Conservation (phyloP, 2,888 invertebrate species). For the Noctuana brunneofusca region DNA sequence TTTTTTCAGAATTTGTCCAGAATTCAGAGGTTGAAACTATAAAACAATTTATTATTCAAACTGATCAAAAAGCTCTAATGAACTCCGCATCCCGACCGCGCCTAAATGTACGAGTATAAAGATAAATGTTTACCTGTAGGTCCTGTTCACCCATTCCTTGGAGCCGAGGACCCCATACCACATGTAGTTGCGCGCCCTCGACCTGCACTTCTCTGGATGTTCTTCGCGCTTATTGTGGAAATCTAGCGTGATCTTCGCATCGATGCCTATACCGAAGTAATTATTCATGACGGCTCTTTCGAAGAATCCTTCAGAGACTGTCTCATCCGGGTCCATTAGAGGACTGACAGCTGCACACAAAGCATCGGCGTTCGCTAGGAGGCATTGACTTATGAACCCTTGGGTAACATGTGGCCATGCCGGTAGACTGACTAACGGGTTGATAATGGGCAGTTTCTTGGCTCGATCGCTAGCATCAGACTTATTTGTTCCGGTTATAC, state of each 20-base stretch:
- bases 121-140: conserved; percentile 89
- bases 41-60: too few species aligned
- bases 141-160: conserved; percentile 92
- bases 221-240: conserved; percentile 98
- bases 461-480: conserved; percentile 81
- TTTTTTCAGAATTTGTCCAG: too few species aligned
- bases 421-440: conserved; percentile 92
- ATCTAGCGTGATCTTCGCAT: conserved; percentile 98
- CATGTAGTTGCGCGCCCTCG: conserved; percentile 97
- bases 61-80: too few species aligned
- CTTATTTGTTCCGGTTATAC: conserved; percentile 52
- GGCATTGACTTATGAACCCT: conserved; percentile 96
- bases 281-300: conserved; percentile 99
- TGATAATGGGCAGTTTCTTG: conserved; percentile 93
- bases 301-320: conserved; percentile 92
- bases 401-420: conserved; percentile 92
- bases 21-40: too few species aligned
- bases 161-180: conserved; percentile 94
- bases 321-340: conserved; percentile 95
- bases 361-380: conserved; percentile 97
- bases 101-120: too few species aligned
- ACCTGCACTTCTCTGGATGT: conserved; percentile 97
- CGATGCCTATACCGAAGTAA: conserved; percentile 98
- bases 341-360: conserved; percentile 98
- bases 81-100: too few species aligned